Evolutionary conservation across 2,888 invertebrate species (phyloP), one percentile per base, ranked within the genome.

Genomic region (Quadriops clusia): DNA sequence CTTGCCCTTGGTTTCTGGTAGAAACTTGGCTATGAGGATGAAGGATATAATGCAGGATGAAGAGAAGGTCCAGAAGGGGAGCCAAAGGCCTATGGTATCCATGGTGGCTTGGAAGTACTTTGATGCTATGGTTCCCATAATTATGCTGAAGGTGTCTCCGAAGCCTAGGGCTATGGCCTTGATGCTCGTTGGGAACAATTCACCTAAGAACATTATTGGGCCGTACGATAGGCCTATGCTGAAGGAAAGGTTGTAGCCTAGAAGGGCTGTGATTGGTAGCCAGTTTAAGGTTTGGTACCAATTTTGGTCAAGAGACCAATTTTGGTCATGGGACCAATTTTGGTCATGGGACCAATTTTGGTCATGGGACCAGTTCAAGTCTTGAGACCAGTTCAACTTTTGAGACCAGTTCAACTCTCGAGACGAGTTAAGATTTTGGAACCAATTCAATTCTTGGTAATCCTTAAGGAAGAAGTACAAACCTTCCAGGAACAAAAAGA

Each of bases 1-100:
- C 49, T 76, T 77, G 32, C 76, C 76, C 51, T 74, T 77, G 3
- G 78, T 78, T 56, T 78, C 78, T 1, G 77, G 76, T 14, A 78
- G 65, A 40, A 68, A 58, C 16, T 67, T 57, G 18, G 66, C 43
- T 47, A 77, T 70, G 51, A 72, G 75, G 34, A 70, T 54, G 28
- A 75, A 58, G 1, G 77, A 76, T 33, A 74, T 38, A 12, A 70
- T 53, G 17, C 74, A 72, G 50, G 70, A 73, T 5, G 59, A 46
- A 1, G 72, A 64, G 54, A 77, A 78, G 46, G 71, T 69, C 61
- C 71, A 70, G 53, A 77, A 77, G 39, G 72, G 71, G n/a, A n/a
- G n/a, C n/a, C n/a, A n/a, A n/a, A n/a, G n/a, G n/a, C n/a, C n/a
- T n/a, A n/a, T n/a, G n/a, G n/a, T n/a, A n/a, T n/a, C n/a, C n/a